Evolutionary conservation across 2,797 vertebrate genomes (phyloP).

Genomic region (Cossypha dichroa): DNA sequence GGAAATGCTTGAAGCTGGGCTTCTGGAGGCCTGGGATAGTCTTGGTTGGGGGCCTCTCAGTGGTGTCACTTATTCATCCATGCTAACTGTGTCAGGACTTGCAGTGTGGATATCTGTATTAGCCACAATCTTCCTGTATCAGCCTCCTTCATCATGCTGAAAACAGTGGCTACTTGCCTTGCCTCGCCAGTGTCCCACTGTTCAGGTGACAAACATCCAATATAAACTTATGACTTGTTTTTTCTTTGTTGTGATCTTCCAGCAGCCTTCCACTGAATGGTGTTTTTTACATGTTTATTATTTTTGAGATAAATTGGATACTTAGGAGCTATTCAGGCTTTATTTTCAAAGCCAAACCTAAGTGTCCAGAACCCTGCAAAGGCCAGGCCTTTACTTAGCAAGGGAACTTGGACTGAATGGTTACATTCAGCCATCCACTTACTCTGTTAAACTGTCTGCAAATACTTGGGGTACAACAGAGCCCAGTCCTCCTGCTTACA

Average conservation of each 20-base stretch:
- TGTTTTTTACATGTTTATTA: not conserved
- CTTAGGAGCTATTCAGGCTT: not conserved
- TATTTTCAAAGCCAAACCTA: not conserved
- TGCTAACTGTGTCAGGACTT: not conserved
- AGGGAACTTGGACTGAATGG: not conserved
- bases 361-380: not conserved
- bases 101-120: not conserved
- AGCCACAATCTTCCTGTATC: not conserved
- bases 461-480: not conserved
- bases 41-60: not conserved
- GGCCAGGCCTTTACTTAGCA: not conserved
- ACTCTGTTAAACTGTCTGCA: not conserved
- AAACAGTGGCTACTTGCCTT: not conserved
- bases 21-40: not conserved
- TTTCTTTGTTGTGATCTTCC: not conserved
- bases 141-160: not conserved
- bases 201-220: not conserved
- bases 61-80: rapidly evolving
- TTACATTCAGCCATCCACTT: not conserved
- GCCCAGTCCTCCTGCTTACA: constrained; percentile 10
- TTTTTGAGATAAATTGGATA: not conserved
- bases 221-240: not conserved
- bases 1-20: not conserved
- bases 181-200: not conserved
- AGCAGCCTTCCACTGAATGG: not conserved